Base-by-base conservation (phyloP, 2,797 vertebrate species). In the Pterois miles region DNA sequence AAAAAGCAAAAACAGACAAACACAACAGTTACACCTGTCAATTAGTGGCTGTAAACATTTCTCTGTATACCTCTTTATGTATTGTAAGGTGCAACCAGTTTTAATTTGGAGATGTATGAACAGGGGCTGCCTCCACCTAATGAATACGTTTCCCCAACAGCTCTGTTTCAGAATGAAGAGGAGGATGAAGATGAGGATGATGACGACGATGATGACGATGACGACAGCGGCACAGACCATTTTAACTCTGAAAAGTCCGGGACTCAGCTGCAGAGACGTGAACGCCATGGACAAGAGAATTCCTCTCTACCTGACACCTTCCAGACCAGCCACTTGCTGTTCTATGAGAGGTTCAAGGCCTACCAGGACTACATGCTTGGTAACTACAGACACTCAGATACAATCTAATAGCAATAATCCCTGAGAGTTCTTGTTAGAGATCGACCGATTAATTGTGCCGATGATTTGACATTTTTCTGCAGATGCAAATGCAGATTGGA, bases 281-380 rank as follows among this genome's bases (percentile, higher is more conserved):
- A 94, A 71, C 93, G 82, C 36, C 22, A 10, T 0, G 80, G 85
- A 4, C 94, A 91, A n/a, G 53, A 7, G 1, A 90, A 90, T 5
- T 88, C 86, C 3, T 34, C 66, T 53, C 95, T 99, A 14, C 97
- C 97, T 0, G 96, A 96, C 73, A 92, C 94, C 27, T 98, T 99
- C 77, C 95, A 96, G 71, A 98, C 98, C 0, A 91, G 91, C 83
- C 91, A 95, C 34, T 95, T 99, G 65, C 89, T 98, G 34, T 97
- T 97, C 90, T 99, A 98, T 0, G 98, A 99, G 84, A 88, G 98
- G 53, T 99, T 99, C 89, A 96, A 96, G 68, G 95, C 95, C 0
- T 99, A 98, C 82, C 98, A 99, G 87, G 98, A 99, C 91, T 99
- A 98, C 82, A 96, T 99, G 84, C 94, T 99, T 2, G 97, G 98